Conservation (phyloP, 1,140 invertebrate genomes). For the Hesperophylax magnus region DNA sequence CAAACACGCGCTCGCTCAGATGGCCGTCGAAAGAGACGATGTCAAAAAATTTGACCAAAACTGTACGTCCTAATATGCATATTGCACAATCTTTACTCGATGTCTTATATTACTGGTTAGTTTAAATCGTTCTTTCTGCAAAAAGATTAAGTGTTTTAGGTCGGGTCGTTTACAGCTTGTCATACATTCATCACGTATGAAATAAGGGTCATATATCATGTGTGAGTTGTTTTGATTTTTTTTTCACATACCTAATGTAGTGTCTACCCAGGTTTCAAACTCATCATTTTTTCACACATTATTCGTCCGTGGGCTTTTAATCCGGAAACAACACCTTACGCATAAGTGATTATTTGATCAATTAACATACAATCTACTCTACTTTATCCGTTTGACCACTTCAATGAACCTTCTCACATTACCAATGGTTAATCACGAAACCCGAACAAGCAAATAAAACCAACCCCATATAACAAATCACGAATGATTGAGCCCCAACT, state of each 20-base stretch:
- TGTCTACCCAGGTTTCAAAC: no score
- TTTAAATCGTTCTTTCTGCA: no score
- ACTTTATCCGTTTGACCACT: neutral
- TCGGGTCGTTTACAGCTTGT: no score
- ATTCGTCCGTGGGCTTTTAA: neutral
- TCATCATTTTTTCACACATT: neutral
- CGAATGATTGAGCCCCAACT: neutral
- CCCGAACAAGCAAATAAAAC: neutral
- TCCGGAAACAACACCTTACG: constrained; percentile 21
- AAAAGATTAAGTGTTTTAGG: no score
- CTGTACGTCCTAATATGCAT: neutral
- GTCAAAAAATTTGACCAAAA: neutral
- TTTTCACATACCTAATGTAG: no score
- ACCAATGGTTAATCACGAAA: neutral
- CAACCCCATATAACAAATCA: neutral
- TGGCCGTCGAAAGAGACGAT: neutral
- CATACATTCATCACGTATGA: no score
- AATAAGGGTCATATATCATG: no score
- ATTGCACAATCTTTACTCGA: neutral
- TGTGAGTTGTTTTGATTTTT: no score
- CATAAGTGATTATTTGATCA: neutral
- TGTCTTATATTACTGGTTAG: neutral
- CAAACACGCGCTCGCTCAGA: neutral
- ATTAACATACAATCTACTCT: neutral
- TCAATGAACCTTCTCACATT: constrained; percentile 20